These are phyloP conservation scores for Orchestes rusci DNA, from an alignment of 2,888 invertebrate genomes.

Conservation along the genomic window DNA sequence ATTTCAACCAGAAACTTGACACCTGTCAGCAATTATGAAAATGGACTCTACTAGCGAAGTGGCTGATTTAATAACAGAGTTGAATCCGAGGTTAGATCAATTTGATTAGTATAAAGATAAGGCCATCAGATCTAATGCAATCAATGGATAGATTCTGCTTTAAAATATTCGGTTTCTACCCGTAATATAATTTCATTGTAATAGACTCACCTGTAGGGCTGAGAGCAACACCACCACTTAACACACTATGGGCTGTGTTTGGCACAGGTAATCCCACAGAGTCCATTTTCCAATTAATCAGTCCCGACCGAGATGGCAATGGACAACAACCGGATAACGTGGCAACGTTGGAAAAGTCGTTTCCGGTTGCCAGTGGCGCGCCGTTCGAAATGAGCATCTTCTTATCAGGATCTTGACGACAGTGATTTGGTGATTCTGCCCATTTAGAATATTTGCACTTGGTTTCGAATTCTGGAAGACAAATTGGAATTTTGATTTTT, in stretches of 20 bases:
- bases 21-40: too few species aligned
- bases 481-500: too few species aligned
- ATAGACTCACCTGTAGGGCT: slow-evolving; percentile 49
- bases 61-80: too few species aligned
- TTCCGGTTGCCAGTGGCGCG: slow-evolving; percentile 48
- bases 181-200: neutral
- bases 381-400: slow-evolving; percentile 60
- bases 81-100: too few species aligned
- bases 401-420: neutral
- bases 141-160: too few species aligned
- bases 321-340: slow-evolving; percentile 44
- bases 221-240: slow-evolving; percentile 47
- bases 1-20: too few species aligned
- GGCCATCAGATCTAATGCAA: too few species aligned
- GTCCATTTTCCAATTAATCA: slow-evolving; percentile 57
- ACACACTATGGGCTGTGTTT: slow-evolving; percentile 47
- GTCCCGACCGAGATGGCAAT: slow-evolving; percentile 42
- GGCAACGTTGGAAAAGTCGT: slow-evolving; percentile 43
- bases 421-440: too few species aligned
- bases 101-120: too few species aligned
- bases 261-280: slow-evolving; percentile 48
- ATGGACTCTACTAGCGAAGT: too few species aligned
- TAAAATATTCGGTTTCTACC: neutral
- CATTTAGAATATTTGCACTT: too few species aligned
- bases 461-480: too few species aligned